Evolutionary conservation across 1,140 invertebrate genomes (phyloP).

Genomic region (Gonatopus flavifemur): DNA sequence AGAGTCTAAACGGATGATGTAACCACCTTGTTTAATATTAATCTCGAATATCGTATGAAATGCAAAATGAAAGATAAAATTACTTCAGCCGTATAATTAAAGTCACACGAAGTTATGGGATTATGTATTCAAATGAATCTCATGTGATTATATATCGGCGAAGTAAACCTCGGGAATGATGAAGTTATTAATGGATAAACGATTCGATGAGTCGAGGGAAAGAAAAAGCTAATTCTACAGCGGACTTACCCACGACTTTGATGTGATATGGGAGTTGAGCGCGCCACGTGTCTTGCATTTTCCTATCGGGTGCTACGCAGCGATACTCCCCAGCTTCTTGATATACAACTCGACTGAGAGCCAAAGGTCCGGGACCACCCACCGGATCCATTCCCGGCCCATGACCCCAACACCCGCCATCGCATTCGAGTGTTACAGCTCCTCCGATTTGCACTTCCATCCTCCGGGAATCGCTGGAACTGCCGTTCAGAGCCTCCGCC

Average conservation of each 20-base stretch:
- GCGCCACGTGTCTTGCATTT: conserved; percentile 57
- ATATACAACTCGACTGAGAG: conserved; percentile 71
- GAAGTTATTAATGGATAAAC: no score
- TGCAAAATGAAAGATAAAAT: no score
- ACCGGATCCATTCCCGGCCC: conserved; percentile 65
- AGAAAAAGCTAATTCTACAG: not conserved
- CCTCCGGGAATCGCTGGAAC: conserved; percentile 62
- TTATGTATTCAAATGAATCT: no score
- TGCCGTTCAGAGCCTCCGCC: conserved; percentile 54
- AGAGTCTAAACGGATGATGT: no score
- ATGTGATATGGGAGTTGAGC: conserved; percentile 60
- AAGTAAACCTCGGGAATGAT: no score
- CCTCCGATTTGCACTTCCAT: conserved; percentile 81
- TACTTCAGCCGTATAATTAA: no score
- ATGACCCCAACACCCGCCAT: conserved; percentile 65
- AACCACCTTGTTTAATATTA: no score
- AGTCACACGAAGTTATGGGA: no score
- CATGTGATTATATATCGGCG: no score
- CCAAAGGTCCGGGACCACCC: conserved; percentile 63
- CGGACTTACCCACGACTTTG: conserved; percentile 62
- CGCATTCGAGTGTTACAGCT: conserved; percentile 81
- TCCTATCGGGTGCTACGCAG: conserved; percentile 67
- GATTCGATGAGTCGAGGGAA: no score
- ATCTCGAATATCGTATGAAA: no score
- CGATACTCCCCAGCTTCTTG: conserved; percentile 77